Evolutionary conservation across 2,888 invertebrate species (phyloP).

Genomic region (Mechanitis mazaeus): DNA sequence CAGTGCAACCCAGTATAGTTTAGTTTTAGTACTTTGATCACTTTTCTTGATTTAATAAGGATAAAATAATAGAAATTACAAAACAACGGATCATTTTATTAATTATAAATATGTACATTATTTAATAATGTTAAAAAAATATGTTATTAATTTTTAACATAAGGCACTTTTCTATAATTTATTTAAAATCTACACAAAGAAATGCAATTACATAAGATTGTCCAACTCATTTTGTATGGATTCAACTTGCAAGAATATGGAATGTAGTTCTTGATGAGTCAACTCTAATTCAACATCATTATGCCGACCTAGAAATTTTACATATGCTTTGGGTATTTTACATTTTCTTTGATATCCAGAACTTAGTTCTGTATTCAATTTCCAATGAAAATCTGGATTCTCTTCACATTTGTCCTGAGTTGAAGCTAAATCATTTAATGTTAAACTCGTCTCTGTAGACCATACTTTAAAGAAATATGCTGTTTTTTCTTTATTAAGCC

Average conservation of each 20-base stretch:
- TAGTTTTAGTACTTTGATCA: too few species aligned
- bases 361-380: constrained; percentile 65
- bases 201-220: constrained; percentile 41
- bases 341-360: constrained; percentile 60
- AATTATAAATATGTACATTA: constrained; percentile 5
- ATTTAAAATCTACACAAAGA: constrained; percentile 13
- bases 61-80: background rate
- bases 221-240: constrained; percentile 67
- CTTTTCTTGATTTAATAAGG: too few species aligned
- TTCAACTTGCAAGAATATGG: constrained; percentile 64
- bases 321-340: constrained; percentile 61
- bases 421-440: constrained; percentile 50
- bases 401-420: constrained; percentile 39
- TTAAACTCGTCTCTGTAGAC: constrained; percentile 58
- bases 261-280: constrained; percentile 61
- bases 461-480: constrained; percentile 60
- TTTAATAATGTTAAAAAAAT: constrained; percentile 7
- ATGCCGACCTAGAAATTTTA: constrained; percentile 39
- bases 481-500: constrained; percentile 53
- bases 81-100: background rate
- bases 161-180: constrained; percentile 24
- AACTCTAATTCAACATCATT: constrained; percentile 54
- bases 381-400: constrained; percentile 52
- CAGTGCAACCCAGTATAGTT: too few species aligned
- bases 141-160: constrained; percentile 17